These are phyloP conservation scores for Heteromurus nitidus DNA, from an alignment of 2,888 invertebrate species.

Conservation along the genomic window DNA sequence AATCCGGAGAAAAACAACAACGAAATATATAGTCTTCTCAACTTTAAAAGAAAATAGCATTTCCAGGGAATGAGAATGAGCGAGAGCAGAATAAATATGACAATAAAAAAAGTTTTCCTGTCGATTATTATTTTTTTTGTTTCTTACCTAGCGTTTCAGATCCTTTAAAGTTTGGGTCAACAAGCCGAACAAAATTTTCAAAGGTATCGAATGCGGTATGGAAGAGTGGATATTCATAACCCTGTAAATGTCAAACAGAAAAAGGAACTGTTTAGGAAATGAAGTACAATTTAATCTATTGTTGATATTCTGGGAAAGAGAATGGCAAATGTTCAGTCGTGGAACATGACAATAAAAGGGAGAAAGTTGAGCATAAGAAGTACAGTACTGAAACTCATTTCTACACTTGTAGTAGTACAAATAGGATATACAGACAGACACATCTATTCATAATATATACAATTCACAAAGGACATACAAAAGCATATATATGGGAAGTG, in stretches of 20 bases:
- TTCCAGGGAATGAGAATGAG: not conserved
- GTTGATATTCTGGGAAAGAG: not conserved
- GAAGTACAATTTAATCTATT: constrained; percentile 29
- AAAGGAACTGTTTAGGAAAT: constrained; percentile 27
- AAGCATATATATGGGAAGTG: not conserved
- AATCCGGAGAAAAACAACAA: not conserved
- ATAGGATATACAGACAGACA: no score
- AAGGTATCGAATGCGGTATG: constrained; percentile 73
- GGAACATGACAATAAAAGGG: not conserved
- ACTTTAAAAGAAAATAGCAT: not conserved
- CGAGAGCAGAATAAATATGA: not conserved
- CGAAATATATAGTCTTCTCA: not conserved
- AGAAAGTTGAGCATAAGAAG: not conserved
- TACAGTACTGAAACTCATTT: no score
- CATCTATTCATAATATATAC: no score
- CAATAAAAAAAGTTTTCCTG: not conserved
- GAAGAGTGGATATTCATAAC: constrained; percentile 72
- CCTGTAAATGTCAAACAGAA: constrained; percentile 58
- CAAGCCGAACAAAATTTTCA: constrained; percentile 71
- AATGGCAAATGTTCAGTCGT: not conserved
- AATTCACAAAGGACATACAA: not conserved
- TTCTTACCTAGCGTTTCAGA: constrained; percentile 72
- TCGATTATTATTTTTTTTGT: constrained; percentile 1
- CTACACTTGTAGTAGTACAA: no score
- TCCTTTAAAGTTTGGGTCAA: constrained; percentile 70